A percentile compares a stretch with the other conserved stretches of the same genome.
Evolutionary conservation across 2,797 vertebrate species (phyloP).

Genomic region (Moxostoma hubbsi): DNA sequence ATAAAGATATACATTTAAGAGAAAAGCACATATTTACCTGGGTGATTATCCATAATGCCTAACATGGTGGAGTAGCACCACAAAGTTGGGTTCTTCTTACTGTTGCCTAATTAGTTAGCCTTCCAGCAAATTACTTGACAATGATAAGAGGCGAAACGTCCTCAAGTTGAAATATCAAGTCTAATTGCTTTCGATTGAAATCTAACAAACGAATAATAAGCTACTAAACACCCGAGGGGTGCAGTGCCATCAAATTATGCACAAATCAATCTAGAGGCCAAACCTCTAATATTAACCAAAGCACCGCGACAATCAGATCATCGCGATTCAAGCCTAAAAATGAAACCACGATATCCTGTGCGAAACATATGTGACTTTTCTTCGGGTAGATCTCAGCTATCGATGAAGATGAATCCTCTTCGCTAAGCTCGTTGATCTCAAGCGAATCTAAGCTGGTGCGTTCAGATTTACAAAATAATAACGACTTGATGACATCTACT

Average conservation of each 20-base stretch:
- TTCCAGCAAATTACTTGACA: not conserved
- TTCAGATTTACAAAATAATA: not conserved
- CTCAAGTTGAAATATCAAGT: not conserved
- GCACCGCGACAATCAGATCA: not conserved
- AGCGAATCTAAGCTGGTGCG: not conserved
- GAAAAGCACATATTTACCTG: conserved; percentile 27
- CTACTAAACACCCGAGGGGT: not conserved
- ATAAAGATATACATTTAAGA: not conserved
- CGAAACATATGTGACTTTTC: not conserved
- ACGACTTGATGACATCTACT: not conserved
- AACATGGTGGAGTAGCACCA: conserved; percentile 35
- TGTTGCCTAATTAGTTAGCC: not conserved
- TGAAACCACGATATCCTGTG: not conserved
- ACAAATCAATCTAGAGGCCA: not conserved
- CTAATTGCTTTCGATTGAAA: not conserved
- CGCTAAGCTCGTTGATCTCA: conserved; percentile 9
- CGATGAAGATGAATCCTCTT: conserved; percentile 5
- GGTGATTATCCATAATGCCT: conserved; percentile 42
- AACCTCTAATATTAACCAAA: not conserved
- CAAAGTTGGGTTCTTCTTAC: conserved; percentile 1
- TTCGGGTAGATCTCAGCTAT: not conserved
- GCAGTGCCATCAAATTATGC: conserved; percentile 1
- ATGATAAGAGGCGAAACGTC: not conserved
- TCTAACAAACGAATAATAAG: not conserved
- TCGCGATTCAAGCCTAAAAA: not conserved